A percentile compares a stretch with the other conserved stretches of the same genome.
Evolutionary conservation across 2,113 vertebrate species (phyloP).

Genomic region (Tachuris rubrigastra): DNA sequence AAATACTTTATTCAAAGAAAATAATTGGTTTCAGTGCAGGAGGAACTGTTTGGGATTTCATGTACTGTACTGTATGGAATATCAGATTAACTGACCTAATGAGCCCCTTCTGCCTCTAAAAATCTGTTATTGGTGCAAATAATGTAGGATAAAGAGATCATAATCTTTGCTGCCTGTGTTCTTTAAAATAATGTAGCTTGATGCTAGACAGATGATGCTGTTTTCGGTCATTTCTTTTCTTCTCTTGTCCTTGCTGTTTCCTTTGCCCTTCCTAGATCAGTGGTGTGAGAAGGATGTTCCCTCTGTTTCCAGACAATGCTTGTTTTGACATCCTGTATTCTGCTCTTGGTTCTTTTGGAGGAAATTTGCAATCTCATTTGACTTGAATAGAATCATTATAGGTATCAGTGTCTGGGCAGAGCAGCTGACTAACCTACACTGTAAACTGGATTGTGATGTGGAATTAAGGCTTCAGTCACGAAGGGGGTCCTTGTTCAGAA

Average conservation of each 20-base stretch:
- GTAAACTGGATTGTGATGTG: not conserved
- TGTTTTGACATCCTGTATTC: not conserved
- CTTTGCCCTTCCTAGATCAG: not conserved
- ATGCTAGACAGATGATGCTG: not conserved
- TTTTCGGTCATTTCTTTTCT: not conserved
- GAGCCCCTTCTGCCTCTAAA: not conserved
- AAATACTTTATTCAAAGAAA: not conserved
- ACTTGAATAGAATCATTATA: not conserved
- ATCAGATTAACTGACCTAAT: slow-evolving; percentile 9
- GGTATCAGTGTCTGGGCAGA: not conserved
- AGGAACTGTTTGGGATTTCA: not conserved
- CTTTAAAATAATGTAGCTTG: not conserved
- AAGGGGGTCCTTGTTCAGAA: not conserved
- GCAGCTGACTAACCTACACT: not conserved
- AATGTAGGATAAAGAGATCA: not conserved
- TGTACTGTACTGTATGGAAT: not conserved
- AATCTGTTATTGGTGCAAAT: not conserved
- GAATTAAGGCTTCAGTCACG: not conserved
- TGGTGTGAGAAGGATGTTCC: not conserved
- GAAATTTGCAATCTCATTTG: not conserved
- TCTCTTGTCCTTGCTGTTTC: not conserved
- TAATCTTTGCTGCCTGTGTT: not conserved
- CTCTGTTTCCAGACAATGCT: not conserved
- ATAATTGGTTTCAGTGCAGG: not conserved
- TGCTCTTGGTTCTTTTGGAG: not conserved